These are phyloP conservation scores for Nasua narica DNA, from an alignment of 2,797 vertebrate species.

Conservation along the genomic window DNA sequence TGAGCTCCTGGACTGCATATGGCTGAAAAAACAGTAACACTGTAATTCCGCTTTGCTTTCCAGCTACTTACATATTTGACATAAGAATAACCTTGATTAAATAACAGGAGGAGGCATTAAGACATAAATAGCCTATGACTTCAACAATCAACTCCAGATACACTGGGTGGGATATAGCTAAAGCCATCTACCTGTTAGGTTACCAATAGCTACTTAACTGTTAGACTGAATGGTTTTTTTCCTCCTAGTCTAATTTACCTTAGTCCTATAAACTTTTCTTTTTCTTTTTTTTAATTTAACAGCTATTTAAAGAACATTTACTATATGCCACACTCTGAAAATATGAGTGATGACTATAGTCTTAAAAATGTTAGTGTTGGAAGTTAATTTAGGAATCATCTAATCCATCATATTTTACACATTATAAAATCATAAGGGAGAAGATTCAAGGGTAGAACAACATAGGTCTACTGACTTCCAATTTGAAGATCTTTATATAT, in stretches of 20 bases:
- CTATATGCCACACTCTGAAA: background rate
- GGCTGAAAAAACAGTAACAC: constrained; percentile 84
- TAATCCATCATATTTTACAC: background rate
- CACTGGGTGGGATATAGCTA: background rate
- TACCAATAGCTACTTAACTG: background rate
- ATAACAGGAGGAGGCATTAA: background rate
- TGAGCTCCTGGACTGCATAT: constrained; percentile 91
- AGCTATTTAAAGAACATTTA: background rate
- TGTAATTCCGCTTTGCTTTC: background rate
- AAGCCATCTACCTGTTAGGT: background rate
- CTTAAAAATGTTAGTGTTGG: background rate
- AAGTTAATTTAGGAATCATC: constrained; percentile 32
- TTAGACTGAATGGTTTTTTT: background rate
- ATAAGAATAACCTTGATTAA: constrained; percentile 15
- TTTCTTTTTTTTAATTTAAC: background rate
- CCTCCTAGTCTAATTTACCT: background rate
- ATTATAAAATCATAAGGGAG: background rate
- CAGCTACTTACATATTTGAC: background rate
- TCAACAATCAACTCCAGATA: background rate
- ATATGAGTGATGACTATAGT: background rate
- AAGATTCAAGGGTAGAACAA: background rate
- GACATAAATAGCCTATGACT: background rate
- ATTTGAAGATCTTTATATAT: background rate
- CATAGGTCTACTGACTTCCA: background rate
- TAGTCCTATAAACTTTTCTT: background rate